Percentiles rank a stretch among this genome's conserved stretches.
Conservation (phyloP, 2,797 vertebrate genomes). For the Lutjanus argentimaculatus region DNA sequence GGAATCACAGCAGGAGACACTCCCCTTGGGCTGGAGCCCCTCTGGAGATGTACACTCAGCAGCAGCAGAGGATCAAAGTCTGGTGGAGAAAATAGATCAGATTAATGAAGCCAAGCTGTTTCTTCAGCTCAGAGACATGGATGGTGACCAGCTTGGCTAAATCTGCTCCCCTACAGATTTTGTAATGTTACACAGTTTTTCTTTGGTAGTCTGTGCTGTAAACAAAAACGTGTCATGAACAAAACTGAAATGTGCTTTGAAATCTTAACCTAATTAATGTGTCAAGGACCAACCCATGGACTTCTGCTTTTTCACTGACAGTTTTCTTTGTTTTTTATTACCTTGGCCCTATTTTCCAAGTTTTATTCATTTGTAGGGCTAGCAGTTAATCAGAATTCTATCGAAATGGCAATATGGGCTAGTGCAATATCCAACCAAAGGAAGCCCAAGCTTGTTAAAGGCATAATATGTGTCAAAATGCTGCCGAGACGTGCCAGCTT, state of each 20-base stretch:
- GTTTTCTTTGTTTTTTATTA: too few relatives aligned
- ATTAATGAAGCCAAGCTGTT: slow-evolving; percentile 75
- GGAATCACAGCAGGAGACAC: slow-evolving; percentile 43
- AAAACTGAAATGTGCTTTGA: neutral
- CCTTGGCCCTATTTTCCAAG: too few relatives aligned
- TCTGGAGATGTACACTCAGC: slow-evolving; percentile 64
- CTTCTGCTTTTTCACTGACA: too few relatives aligned
- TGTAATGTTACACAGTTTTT: slow-evolving; percentile 2
- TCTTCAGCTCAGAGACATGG: slow-evolving; percentile 52
- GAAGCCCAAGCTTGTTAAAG: too few relatives aligned
- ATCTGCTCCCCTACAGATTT: slow-evolving; percentile 18
- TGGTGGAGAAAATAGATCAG: slow-evolving; percentile 67
- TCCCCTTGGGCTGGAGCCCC: slow-evolving; percentile 55
- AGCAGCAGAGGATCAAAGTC: slow-evolving; percentile 72
- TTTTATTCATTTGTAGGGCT: too few relatives aligned
- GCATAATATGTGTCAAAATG: too few relatives aligned
- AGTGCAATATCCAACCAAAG: too few relatives aligned
- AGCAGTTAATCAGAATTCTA: too few relatives aligned
- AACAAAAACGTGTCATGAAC: neutral
- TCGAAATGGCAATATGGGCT: too few relatives aligned
- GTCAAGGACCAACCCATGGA: too few relatives aligned
- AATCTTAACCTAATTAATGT: neutral
- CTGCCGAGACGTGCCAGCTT: too few relatives aligned
- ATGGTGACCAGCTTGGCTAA: slow-evolving; percentile 37
- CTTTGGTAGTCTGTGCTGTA: neutral